Conservation (phyloP, 2,113 vertebrate species). For the Alaudala cheleensis region DNA sequence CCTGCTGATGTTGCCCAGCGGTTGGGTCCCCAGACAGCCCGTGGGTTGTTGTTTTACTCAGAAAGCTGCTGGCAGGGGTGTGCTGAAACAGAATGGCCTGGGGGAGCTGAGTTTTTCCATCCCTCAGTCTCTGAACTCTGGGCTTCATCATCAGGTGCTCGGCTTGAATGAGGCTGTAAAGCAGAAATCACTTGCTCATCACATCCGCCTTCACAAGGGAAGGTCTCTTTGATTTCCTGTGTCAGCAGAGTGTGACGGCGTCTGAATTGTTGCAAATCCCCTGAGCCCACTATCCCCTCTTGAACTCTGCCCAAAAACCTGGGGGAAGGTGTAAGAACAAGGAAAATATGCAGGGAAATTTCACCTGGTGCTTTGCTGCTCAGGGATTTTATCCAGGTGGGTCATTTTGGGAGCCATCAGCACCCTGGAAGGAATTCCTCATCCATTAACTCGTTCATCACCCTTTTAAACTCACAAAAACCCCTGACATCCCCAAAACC, state of each 20-base stretch:
- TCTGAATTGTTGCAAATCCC: not conserved
- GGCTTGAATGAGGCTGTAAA: not conserved
- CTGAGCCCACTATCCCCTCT: not conserved
- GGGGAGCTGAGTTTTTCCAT: not conserved
- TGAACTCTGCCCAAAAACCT: not conserved
- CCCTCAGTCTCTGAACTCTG: not conserved
- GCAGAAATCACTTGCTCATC: slow-evolving; percentile 2
- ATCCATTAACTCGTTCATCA: not conserved
- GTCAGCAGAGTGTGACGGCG: not conserved
- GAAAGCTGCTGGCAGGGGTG: not conserved
- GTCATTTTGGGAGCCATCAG: not conserved
- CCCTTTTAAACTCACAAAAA: not conserved
- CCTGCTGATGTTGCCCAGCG: not conserved
- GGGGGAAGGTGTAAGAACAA: not conserved
- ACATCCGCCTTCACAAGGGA: not conserved
- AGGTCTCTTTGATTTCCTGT: slow-evolving; percentile 29
- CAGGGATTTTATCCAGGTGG: not conserved
- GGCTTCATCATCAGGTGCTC: not conserved
- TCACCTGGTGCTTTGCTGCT: not conserved
- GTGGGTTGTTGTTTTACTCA: not conserved
- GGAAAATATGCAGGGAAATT: not conserved
- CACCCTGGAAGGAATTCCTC: not conserved
- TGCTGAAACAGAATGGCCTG: not conserved
- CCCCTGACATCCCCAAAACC: not conserved
- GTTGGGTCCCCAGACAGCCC: not conserved